Conservation (phyloP, 2,113 vertebrate species). For the Gasterosteus nipponicus region DNA sequence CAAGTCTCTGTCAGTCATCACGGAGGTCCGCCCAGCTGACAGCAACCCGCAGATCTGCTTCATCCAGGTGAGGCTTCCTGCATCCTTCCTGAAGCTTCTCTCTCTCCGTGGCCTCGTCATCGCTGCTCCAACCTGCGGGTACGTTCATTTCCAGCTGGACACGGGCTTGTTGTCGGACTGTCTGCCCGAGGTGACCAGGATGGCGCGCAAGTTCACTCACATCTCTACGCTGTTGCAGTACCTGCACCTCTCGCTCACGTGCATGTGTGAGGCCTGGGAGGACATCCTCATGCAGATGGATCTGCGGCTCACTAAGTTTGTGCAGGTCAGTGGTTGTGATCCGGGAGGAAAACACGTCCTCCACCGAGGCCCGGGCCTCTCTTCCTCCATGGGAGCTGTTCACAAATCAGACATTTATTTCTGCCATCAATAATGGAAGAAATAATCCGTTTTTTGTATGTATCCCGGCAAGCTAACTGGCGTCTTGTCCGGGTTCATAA, state of each 20-base stretch:
- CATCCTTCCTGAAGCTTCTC: not conserved
- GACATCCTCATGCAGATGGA: conserved; percentile 99
- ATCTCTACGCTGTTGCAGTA: conserved; percentile 98
- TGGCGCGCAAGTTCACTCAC: conserved; percentile 98
- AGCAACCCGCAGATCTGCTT: conserved; percentile 85
- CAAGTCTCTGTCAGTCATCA: conserved; percentile 91
- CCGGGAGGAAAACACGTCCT: not conserved
- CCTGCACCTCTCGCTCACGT: conserved; percentile 92
- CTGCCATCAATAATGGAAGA: no score
- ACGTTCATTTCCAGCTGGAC: conserved; percentile 83
- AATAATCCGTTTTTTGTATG: no score
- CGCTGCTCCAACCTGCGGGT: not conserved
- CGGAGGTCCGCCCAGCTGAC: conserved; percentile 82
- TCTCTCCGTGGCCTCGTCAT: not conserved
- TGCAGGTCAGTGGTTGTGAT: conserved; percentile 84
- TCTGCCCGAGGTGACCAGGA: conserved; percentile 94
- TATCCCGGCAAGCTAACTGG: no score
- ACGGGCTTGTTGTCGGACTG: conserved; percentile 92
- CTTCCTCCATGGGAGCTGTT: not conserved
- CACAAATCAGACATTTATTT: no score
- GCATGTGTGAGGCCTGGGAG: conserved; percentile 99
- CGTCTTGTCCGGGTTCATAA: no score
- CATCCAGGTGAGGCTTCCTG: conserved; percentile 83
- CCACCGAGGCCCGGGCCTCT: not conserved
- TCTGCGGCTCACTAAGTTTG: conserved; percentile 95